phyloP scores from a whole-genome alignment of 2,888 invertebrate species.

The Ennomos erosarius region DNA sequence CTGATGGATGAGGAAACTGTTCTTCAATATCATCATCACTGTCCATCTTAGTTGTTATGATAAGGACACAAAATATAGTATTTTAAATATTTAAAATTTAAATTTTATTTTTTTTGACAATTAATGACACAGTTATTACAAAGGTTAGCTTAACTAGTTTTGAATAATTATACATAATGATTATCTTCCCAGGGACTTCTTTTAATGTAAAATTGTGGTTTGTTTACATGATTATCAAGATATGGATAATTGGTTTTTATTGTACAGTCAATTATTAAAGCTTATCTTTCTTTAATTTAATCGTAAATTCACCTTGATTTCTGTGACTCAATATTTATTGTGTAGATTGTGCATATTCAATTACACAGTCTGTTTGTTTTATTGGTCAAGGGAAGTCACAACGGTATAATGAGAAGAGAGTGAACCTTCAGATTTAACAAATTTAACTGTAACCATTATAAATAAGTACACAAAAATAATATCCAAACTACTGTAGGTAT shows the following conservation, averaged over 20 bases:
- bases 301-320: constrained; percentile 10
- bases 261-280: constrained; percentile 13
- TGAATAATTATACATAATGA: too few relatives aligned
- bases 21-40: constrained; percentile 14
- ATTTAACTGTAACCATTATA: too few relatives aligned
- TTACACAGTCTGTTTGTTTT: neutral
- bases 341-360: neutral
- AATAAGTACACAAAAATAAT: too few relatives aligned
- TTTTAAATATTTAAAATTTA: too few relatives aligned
- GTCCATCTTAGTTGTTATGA: neutral
- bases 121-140: too few relatives aligned
- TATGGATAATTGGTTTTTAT: constrained; percentile 21
- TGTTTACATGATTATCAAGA: constrained; percentile 14
- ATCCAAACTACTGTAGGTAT: too few relatives aligned
- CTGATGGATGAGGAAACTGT: constrained; percentile 9
- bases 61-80: too few relatives aligned
- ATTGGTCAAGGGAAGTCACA: constrained; percentile 1
- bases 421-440: too few relatives aligned
- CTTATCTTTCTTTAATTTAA: constrained; percentile 7
- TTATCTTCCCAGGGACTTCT: neutral
- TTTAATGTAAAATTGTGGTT: neutral
- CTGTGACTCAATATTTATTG: constrained; percentile 5
- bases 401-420: too few relatives aligned
- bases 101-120: too few relatives aligned
- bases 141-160: too few relatives aligned